Base-by-base conservation (phyloP, 2,113 vertebrate species). In the Cariama cristata region DNA sequence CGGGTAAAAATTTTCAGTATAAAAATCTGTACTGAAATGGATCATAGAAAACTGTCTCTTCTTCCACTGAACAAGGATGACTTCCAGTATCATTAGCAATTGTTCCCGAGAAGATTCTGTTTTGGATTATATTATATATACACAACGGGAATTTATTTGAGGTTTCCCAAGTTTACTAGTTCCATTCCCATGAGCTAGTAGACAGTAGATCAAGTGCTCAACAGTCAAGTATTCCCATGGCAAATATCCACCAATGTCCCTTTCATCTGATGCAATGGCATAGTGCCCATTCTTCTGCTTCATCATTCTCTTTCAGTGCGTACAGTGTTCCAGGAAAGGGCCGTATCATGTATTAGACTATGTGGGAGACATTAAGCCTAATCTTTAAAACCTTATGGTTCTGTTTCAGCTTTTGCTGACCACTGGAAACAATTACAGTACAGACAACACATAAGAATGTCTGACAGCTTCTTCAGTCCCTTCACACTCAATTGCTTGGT, bases 201-300 rank as follows among this genome's bases (percentile, higher is more conserved):
- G 97, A 94, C 96, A 97, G 95, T 97, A 95, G 96, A 97, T 97
- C 97, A 97, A 98, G 94, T 83, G 77, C 96, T 97, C 96, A 97
- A 95, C 95, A 97, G 96, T 96, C 96, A 97, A 97, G 91, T 95
- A 97, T 98, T 97, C 96, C 96, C 97, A 97, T 97, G 96, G 97
- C 96, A 97, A 97, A 96, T 95, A 96, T 97, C 97, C 97, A 97
- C 97, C 96, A 93, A 64, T 32, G 88, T 97, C 96, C 90, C 94
- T 97, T 97, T 98, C 96, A 97, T 97, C 92, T 98, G 92, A 97
- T 76, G 87, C 80, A 97, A 90, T 97, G 97, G 97, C 97, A 83
- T 88, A 9, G 69, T 79, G 96, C 97, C 97, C 97, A 96, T 97
- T 94, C 94, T 96, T 97, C 94, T 97, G 96, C 96, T 97, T 96